Conservation (phyloP, 2,113 vertebrate species). For the Caloenas nicobarica region DNA sequence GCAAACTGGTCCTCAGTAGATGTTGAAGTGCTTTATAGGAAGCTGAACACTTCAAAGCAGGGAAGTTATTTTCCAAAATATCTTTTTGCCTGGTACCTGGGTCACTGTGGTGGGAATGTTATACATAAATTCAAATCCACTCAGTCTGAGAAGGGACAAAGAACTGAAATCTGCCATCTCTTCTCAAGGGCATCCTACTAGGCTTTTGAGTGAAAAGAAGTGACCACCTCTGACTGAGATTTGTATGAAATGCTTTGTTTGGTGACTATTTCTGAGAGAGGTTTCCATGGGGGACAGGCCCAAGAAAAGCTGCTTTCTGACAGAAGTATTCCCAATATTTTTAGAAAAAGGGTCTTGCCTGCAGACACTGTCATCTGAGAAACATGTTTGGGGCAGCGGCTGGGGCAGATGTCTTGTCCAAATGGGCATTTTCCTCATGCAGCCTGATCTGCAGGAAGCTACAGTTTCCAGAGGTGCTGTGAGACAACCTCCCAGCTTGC, state of each 20-base stretch:
- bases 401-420: neutral
- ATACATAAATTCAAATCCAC: neutral
- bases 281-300: neutral
- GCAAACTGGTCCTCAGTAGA: neutral
- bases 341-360: neutral
- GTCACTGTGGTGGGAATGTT: neutral
- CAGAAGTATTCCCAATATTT: neutral
- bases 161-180: neutral
- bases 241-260: neutral
- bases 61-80: neutral
- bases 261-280: neutral
- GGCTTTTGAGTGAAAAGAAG: slow-evolving; percentile 7
- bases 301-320: neutral
- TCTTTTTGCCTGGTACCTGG: neutral
- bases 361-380: neutral
- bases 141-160: neutral
- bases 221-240: neutral
- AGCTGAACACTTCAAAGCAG: neutral
- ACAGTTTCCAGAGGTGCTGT: neutral
- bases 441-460: neutral
- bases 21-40: neutral
- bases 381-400: neutral
- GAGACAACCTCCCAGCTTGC: neutral
- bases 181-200: neutral
- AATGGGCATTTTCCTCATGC: neutral